Conservation (phyloP, 2,113 vertebrate species). For the Gila orcuttii region DNA sequence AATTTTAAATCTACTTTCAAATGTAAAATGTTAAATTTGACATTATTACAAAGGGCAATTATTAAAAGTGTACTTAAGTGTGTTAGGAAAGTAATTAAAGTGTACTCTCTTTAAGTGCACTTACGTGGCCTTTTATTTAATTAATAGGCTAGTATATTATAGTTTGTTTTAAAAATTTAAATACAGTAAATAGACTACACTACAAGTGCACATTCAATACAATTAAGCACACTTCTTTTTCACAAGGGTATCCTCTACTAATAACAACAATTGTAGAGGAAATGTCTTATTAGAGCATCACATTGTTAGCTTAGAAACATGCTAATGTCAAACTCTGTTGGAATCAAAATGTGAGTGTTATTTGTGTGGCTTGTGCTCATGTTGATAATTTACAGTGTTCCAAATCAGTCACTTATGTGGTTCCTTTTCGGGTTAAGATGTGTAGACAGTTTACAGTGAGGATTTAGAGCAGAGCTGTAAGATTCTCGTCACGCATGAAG, state of each 20-base stretch:
- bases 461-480: not conserved
- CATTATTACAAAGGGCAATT: not conserved
- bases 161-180: not conserved
- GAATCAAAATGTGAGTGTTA: not conserved
- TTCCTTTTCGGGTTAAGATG: not conserved
- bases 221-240: not conserved
- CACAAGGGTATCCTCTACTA: not conserved
- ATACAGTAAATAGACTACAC: not conserved
- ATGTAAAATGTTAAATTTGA: not conserved
- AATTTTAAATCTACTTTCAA: not conserved
- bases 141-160: too few relatives aligned
- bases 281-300: not conserved
- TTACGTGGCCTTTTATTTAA: not conserved
- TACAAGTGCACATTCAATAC: not conserved
- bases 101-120: not conserved
- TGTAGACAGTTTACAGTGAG: not conserved
- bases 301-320: not conserved
- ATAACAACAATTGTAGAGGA: not conserved
- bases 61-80: not conserved
- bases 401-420: not conserved
- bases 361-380: not conserved
- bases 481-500: conserved; percentile 13
- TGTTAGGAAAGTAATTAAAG: not conserved
- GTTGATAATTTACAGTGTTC: not conserved
- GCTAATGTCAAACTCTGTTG: not conserved